Evolutionary conservation across 1,140 invertebrate species (phyloP), one percentile per base, ranked within the genome.

Genomic region (Heliconius hewitsoni): DNA sequence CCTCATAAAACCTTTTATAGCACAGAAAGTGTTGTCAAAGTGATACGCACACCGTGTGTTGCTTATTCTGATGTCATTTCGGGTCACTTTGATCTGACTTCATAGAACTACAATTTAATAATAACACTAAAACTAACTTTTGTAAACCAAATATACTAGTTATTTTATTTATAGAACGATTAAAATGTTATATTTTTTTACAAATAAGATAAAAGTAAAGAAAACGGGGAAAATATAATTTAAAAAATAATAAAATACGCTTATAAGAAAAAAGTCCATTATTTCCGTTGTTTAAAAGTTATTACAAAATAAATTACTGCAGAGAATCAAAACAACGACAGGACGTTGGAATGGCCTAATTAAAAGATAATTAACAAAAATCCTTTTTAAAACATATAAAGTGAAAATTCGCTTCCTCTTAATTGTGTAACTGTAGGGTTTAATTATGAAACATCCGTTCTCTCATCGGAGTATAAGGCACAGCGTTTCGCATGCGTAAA

Each of bases 401-500:
- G 52, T 75, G 78, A 84, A 86, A 86, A 83, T 80, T 87, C 77
- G 76, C 76, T 83, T 83, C 71, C 73, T 46, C 77, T 84, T 87
- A 90, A 90, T 87, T 86, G 86, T 84, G 87, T 87, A 88, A 82
- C 86, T 86, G 86, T 90, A 85, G 85, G 82, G 83, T 89, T 91
- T 90, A 88, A 91, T 92, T 89, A 91, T 89, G 85, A 90, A 85
- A 89, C 83, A 89, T 91, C 84, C 82, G 82, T 82, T 82, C 86
- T 87, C 82, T 87, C 89, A 87, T 87, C 88, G 86, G 87, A 83
- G 85, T 86, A 88, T 85, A 87, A 83, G 84, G 83, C 81, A 86
- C 77, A 81, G 78, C 81, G 83, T 79, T 85, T 84, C 91, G 91
- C 91, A 93, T 91, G 91, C 91, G 90, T 91, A 86, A 81, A 89